Evolutionary conservation across 2,797 vertebrate species (phyloP), one percentile per base, ranked within the genome.

Genomic region (Chloroceryle inda): DNA sequence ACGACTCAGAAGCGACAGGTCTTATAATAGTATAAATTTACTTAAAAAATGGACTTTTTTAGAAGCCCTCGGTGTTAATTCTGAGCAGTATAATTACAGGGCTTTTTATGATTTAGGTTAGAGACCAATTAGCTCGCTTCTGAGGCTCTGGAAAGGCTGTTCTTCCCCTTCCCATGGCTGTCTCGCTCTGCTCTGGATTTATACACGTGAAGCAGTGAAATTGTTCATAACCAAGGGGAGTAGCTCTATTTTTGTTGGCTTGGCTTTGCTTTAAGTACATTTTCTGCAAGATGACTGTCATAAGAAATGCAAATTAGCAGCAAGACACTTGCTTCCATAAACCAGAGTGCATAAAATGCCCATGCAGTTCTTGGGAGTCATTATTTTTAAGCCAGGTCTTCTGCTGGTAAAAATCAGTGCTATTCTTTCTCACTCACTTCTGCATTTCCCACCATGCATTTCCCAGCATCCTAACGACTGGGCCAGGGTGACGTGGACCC

Each of bases 61-160:
- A 83, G 84, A 68, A 94, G 95, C 72, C 88, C 84, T 96, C 93
- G 22, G 59, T 63, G 88, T 97, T 98, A 94, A 91, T 97, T 98
- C 91, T 40, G 86, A 97, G 75, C 89, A 42, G 74, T 55, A n/a
- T 97, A 97, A 98, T 98, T 97, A 97, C 97, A 97, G 97, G 94
- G 95, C 96, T 96, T 95, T 92, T 93, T 88, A 94, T 97, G 96
- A 95, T 97, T 97, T 97, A 85, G 85, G 94, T 92, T 95, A 93
- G 92, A 95, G 89, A 96, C 89, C 95, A 96, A 97, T 97, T 96
- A 98, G 96, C 91, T 85, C 35, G 90, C 85, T 94, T 82, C 75
- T 10, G 77, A 94, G 85, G 31, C 87, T 86, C 95, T 40, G 27
- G 72, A 44, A 72, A 62, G 95, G 53, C 76, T 74, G 35, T 61